A percentile compares a stretch with the other conserved stretches of the same genome.
Conservation (phyloP, 2,113 vertebrate species). For the Choloepus hoffmanni region DNA sequence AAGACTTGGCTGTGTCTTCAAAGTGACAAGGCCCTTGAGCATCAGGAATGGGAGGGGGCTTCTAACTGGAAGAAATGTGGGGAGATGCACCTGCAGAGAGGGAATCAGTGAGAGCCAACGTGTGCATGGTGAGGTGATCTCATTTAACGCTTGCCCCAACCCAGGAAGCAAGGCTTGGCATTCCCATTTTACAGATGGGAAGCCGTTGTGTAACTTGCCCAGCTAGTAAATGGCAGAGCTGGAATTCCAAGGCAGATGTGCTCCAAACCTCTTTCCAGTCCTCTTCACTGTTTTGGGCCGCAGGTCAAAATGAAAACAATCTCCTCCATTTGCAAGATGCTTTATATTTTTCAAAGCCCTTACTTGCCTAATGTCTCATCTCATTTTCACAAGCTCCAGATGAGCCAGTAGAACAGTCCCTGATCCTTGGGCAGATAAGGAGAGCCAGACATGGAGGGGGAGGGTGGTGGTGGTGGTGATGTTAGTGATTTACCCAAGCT, state of each 20-base stretch:
- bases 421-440: background rate
- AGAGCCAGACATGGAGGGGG: accelerated
- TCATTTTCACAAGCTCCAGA: background rate
- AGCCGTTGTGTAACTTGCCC: background rate
- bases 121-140: background rate
- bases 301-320: background rate
- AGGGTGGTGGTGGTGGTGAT: no score
- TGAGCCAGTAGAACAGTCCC: no score
- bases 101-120: background rate
- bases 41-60: background rate
- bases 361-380: background rate
- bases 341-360: background rate
- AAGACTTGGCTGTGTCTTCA: background rate
- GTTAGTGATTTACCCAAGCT: background rate
- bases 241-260: background rate
- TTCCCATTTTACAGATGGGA: background rate
- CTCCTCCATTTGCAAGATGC: background rate
- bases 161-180: background rate
- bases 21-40: background rate
- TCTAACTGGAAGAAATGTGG: background rate
- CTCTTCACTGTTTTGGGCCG: background rate
- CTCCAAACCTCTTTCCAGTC: background rate
- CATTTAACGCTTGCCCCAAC: background rate
- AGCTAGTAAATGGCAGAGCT: background rate
- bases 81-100: no score